These are phyloP conservation scores for Machaerirhynchus nigripectus DNA, from an alignment of 2,113 vertebrate genomes.

Conservation along the genomic window DNA sequence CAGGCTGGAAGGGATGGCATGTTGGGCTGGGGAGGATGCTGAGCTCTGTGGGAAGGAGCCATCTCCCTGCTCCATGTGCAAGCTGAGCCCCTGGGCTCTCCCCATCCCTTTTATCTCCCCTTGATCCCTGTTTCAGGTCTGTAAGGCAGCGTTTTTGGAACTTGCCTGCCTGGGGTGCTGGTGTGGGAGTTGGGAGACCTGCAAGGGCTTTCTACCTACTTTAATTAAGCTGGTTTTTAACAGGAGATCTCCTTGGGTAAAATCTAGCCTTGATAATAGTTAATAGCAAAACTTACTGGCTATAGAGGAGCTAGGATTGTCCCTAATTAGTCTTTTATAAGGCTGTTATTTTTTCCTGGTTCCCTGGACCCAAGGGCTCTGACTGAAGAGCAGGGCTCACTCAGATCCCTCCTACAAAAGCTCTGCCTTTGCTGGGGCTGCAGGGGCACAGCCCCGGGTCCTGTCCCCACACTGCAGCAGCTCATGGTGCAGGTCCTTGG, in stretches of 20 bases:
- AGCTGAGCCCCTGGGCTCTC: background rate
- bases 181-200: background rate
- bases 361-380: background rate
- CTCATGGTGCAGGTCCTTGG: background rate
- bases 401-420: background rate
- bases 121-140: background rate
- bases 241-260: background rate
- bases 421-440: background rate
- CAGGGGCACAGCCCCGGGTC: background rate
- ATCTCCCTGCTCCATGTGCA: background rate
- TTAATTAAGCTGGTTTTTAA: background rate
- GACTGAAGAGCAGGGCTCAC: background rate
- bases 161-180: background rate
- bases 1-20: background rate
- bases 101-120: background rate
- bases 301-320: background rate
- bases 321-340: background rate
- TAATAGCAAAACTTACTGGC: background rate
- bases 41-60: background rate
- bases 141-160: background rate
- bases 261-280: background rate
- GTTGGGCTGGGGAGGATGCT: background rate
- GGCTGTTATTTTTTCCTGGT: background rate
- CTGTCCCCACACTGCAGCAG: background rate
- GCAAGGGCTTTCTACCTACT: background rate